Evolutionary conservation across 2,888 invertebrate genomes (phyloP).

Genomic region (Leucania comma): DNA sequence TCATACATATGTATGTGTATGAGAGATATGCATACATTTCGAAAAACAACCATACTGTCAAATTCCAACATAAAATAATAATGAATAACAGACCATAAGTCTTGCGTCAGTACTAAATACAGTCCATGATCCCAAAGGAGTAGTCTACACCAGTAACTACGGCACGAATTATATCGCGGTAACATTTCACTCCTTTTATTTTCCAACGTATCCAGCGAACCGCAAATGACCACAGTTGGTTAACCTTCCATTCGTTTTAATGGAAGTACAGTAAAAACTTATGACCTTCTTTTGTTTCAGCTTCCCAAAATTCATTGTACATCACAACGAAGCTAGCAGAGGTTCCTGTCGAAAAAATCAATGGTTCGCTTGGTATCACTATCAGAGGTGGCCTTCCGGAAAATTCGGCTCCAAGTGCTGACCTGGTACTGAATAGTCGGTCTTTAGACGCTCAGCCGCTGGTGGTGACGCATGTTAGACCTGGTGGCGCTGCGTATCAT

Average conservation of each 20-base stretch:
- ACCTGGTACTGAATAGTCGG: constrained; percentile 91
- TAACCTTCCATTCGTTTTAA: constrained; percentile 29
- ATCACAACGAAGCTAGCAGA: constrained; percentile 95
- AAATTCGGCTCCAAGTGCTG: constrained; percentile 90
- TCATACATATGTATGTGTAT: too few species aligned
- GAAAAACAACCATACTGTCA: background rate
- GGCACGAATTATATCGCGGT: constrained; percentile 16
- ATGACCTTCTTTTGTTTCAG: constrained; percentile 69
- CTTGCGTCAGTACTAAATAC: background rate
- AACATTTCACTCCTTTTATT: constrained; percentile 26
- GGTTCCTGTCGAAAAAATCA: constrained; percentile 95
- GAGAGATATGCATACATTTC: too few species aligned
- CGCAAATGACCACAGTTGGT: constrained; percentile 11
- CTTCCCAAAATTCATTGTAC: constrained; percentile 94
- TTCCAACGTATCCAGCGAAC: constrained; percentile 9
- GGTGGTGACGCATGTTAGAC: constrained; percentile 96
- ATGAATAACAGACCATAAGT: background rate
- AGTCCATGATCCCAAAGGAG: background rate
- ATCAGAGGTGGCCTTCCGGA: constrained; percentile 94
- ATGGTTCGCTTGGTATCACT: constrained; percentile 97
- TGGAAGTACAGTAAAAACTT: constrained; percentile 7
- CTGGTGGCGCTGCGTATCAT: constrained; percentile 97
- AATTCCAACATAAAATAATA: background rate
- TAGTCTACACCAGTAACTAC: background rate
- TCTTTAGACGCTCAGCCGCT: constrained; percentile 93